Conservation (phyloP, 2,888 invertebrate genomes). For the Prenolepis imparis region DNA sequence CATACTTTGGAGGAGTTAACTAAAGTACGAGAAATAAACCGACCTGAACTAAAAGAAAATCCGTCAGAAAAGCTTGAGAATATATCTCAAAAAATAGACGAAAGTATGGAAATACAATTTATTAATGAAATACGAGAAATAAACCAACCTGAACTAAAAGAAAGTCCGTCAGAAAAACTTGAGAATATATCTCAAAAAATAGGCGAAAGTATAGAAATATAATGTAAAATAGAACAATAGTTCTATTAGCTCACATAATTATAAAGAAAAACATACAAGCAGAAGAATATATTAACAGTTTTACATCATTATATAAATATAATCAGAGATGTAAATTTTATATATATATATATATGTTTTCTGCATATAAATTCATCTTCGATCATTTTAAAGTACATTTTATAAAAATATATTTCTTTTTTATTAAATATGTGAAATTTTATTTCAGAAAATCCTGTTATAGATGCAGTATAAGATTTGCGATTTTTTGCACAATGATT, state of each 20-base stretch:
- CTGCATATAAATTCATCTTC: background rate
- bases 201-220: background rate
- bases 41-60: background rate
- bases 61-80: background rate
- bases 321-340: background rate
- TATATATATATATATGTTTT: too few species aligned
- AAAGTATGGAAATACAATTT: background rate
- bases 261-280: background rate
- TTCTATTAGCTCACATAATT: background rate
- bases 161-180: background rate
- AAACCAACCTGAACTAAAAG: background rate
- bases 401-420: too few species aligned
- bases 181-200: background rate
- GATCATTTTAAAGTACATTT: too few species aligned
- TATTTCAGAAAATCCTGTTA: too few species aligned
- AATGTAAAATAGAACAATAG: background rate
- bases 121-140: background rate
- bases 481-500: too few species aligned
- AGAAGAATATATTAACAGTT: background rate
- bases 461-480: too few species aligned
- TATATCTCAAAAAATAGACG: background rate
- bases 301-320: background rate
- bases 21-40: background rate
- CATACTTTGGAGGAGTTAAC: conserved; percentile 46
- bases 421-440: too few species aligned